These are phyloP conservation scores for Cylindroiulus punctatus DNA, from an alignment of 2,888 invertebrate species.

Conservation along the genomic window DNA sequence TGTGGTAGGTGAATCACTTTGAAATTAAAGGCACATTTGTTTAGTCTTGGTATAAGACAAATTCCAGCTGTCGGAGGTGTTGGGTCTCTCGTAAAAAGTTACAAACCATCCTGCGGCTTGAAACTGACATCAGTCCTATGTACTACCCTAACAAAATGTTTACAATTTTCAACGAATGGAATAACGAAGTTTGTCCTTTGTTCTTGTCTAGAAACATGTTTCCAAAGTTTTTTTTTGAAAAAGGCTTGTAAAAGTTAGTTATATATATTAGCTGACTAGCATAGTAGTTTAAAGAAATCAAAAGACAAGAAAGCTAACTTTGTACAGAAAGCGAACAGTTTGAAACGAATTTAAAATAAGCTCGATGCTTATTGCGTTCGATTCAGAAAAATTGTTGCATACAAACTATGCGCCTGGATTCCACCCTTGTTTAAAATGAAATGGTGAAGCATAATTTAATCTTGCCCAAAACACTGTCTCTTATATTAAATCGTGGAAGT, in stretches of 20 bases:
- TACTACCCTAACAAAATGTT: not conserved
- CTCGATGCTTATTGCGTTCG: not conserved
- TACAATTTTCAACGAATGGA: not conserved
- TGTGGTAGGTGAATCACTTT: slow-evolving; percentile 32
- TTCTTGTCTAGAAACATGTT: slow-evolving; percentile 15
- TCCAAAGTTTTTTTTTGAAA: slow-evolving; percentile 39
- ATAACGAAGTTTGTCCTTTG: slow-evolving; percentile 28
- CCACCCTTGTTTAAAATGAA: not conserved
- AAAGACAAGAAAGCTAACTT: slow-evolving; percentile 17
- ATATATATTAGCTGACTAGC: slow-evolving; percentile 25
- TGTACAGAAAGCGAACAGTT: slow-evolving; percentile 19
- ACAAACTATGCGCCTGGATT: slow-evolving; percentile 15
- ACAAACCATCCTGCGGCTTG: not conserved
- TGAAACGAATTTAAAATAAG: slow-evolving; percentile 8
- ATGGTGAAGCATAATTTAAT: not conserved
- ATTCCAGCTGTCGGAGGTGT: not conserved
- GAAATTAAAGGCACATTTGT: slow-evolving; percentile 35
- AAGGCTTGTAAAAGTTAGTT: slow-evolving; percentile 35
- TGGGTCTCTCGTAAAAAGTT: not conserved
- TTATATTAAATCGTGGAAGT: slow-evolving; percentile 5
- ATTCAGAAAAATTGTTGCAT: not conserved
- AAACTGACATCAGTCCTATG: not conserved
- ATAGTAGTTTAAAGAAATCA: slow-evolving; percentile 22
- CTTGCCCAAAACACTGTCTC: not conserved
- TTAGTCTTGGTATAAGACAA: slow-evolving; percentile 6